Evolutionary conservation across 35 echinoderm and acorn worm genomes (phyloP).

Genomic region (Holothuria glaberrima): DNA sequence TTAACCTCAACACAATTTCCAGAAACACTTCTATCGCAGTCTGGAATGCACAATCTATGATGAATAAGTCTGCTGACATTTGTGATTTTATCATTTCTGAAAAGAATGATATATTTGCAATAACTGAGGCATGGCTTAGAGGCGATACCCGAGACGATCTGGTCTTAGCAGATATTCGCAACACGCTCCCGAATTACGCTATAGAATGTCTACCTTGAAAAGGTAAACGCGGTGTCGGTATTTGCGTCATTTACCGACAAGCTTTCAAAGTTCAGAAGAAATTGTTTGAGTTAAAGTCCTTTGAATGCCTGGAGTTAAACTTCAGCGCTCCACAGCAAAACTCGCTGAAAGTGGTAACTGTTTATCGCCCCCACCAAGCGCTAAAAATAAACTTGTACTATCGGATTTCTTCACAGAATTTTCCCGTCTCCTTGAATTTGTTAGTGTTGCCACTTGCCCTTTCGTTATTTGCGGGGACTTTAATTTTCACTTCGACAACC

Average conservation of each 20-base stretch:
- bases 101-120: conserved; percentile 44
- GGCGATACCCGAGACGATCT: conserved; percentile 44
- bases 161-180: conserved; percentile 38
- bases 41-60: conserved; percentile 67
- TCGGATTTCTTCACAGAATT: no score
- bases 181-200: conserved; percentile 35
- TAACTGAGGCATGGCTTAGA: conserved; percentile 61
- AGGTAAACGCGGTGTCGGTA: conserved; percentile 28
- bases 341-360: neutral
- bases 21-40: conserved; percentile 5
- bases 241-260: conserved; percentile 55
- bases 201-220: no score
- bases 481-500: no score
- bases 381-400: neutral
- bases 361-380: neutral
- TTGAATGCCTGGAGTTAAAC: no score
- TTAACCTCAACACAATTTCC: no score
- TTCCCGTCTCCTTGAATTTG: no score
- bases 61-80: conserved; percentile 61
- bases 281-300: no score
- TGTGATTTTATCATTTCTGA: conserved; percentile 66
- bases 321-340: no score
- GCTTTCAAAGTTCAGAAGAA: no score
- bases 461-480: no score
- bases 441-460: no score